A percentile compares a stretch with the other conserved stretches of the same genome.
Evolutionary conservation across 2,888 invertebrate genomes (phyloP).

Genomic region (Melanotus villosus): DNA sequence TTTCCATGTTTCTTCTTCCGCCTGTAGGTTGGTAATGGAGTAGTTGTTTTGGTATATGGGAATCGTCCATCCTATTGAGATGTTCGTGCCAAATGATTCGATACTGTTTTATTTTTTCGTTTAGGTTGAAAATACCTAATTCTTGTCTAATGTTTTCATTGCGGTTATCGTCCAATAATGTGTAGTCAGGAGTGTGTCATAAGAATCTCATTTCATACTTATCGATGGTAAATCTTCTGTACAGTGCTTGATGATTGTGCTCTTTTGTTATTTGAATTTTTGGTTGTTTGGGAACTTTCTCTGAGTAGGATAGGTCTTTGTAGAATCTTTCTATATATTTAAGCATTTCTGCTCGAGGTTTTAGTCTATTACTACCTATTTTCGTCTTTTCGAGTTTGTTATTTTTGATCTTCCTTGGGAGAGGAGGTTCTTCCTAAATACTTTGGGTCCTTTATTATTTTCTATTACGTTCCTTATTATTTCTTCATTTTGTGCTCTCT

Average conservation of each 20-base stretch:
- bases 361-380: background rate
- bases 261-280: no score
- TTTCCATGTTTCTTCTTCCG: no score
- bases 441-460: background rate
- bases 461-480: background rate
- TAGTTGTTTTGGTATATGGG: no score
- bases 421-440: background rate
- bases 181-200: no score
- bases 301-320: constrained; percentile 5
- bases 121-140: no score
- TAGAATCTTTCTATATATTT: background rate
- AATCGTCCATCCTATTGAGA: no score
- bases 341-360: background rate
- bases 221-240: background rate
- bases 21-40: no score
- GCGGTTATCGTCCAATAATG: no score
- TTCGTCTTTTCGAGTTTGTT: background rate
- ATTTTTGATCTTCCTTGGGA: constrained; percentile 4
- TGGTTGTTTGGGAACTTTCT: background rate
- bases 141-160: no score
- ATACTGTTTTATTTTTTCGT: no score
- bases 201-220: background rate
- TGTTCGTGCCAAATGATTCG: no score
- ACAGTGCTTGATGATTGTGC: background rate
- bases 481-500: background rate